Base-by-base conservation (phyloP, 2,113 vertebrate species). In the Rissa tridactyla region DNA sequence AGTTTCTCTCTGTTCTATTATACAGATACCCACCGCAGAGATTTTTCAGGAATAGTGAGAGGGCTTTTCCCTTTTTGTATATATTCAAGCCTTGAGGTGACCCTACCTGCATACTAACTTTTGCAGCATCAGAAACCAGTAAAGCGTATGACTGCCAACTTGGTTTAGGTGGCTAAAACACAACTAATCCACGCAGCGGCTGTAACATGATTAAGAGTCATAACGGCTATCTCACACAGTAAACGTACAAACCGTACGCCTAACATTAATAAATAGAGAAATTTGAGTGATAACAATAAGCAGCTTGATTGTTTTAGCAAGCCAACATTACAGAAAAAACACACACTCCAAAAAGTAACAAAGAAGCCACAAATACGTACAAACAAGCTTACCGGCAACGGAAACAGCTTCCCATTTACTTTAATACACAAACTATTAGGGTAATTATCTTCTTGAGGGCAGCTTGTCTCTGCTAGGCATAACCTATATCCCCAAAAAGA, bases 401-500 rank as follows among this genome's bases (percentile, higher is more conserved):
- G 99, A 96, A 99, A 99, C 34, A 99, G 98, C 87, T 99, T 99
- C 58, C 99, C 99, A 64, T 99, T 99, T 76, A 99, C 99, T 98
- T 99, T 99, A 97, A 99, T 99, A 94, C 99, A 99, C 34, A 99
- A 97, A 97, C 98, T 99, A 97, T 98, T 99, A 15, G 99, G 99
- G 86, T 99, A 99, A 96, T 99, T 99, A 96, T 99, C 99, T 97
- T 99, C 99, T 98, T 99, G 99, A 96, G 99, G 98, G 92, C 99
- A 99, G 97, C 99, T 99, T 12, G 99, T 99, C 97, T 99, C 99
- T 83, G 99, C 99, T 84, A 99, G 98, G 94, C 99, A 99, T 95
- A 99, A 99, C 98, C 99, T 99, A 66, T 22, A 95, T 57, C 52
- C 38, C 66, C 3, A 46, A 76, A 96, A 69, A 96, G 57, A 77